phyloP scores from a whole-genome alignment of 1,140 invertebrate species.

The Palaemon carinicauda region DNA sequence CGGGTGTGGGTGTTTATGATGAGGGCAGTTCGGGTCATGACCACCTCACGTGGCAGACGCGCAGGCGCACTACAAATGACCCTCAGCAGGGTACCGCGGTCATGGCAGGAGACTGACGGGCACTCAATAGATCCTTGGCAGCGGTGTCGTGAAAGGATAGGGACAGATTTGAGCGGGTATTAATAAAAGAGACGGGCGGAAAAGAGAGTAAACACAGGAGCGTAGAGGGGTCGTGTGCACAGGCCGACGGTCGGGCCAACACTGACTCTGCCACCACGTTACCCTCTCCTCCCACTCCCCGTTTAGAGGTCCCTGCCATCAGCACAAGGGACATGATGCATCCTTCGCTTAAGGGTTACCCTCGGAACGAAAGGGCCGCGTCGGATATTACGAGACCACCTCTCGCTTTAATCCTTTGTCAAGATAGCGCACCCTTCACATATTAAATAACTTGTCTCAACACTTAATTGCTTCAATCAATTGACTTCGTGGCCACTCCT shows the following conservation, averaged over 20 bases:
- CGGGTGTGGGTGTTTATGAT: conserved; percentile 23
- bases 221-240: conserved; percentile 37
- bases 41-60: conserved; percentile 43
- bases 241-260: conserved; percentile 44
- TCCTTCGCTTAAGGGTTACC: neutral
- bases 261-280: conserved; percentile 24
- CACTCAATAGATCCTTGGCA: conserved; percentile 44
- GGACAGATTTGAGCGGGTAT: neutral
- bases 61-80: conserved; percentile 39
- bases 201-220: conserved; percentile 13
- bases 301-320: neutral
- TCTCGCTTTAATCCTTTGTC: no score
- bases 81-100: conserved; percentile 13
- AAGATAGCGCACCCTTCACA: no score
- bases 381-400: no score
- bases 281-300: neutral
- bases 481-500: no score
- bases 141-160: neutral
- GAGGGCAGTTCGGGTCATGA: conserved; percentile 44
- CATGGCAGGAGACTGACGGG: conserved; percentile 18
- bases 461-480: no score
- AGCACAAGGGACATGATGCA: neutral
- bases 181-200: neutral
- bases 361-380: neutral
- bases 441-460: no score